Evolutionary conservation across 2,888 invertebrate species (phyloP).

Genomic region (Pharmacophagus antenor): DNA sequence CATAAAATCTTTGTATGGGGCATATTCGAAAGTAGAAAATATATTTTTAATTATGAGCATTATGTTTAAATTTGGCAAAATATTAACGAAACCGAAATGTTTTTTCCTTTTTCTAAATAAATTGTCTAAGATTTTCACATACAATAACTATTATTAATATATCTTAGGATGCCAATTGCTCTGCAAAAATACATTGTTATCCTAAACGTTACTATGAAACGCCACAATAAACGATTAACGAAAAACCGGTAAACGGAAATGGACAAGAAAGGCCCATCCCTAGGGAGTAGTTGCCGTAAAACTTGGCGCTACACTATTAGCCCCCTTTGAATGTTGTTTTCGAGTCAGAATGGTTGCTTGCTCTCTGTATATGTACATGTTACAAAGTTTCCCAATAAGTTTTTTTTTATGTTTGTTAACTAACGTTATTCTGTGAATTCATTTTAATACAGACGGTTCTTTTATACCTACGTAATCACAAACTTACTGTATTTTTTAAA

Average conservation of each 20-base stretch:
- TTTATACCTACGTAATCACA: too few relatives aligned
- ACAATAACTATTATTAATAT: neutral
- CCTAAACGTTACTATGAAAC: conserved; percentile 16
- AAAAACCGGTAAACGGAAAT: conserved; percentile 45
- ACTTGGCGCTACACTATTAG: conserved; percentile 47
- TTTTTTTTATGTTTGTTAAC: conserved; percentile 24
- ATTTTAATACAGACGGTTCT: neutral
- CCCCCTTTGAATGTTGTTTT: conserved; percentile 37
- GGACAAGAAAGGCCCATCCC: conserved; percentile 40
- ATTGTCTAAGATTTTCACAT: neutral
- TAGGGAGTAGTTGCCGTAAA: conserved; percentile 45
- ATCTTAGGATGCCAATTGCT: neutral
- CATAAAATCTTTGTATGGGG: neutral
- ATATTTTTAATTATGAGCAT: neutral
- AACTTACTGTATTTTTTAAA: too few relatives aligned
- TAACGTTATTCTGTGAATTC: conserved; percentile 1
- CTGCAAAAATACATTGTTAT: neutral
- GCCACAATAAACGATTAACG: conserved; percentile 50
- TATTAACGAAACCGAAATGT: neutral
- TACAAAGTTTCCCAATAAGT: conserved; percentile 30
- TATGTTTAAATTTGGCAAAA: too few relatives aligned
- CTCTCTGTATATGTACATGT: conserved; percentile 37
- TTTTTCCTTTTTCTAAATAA: neutral
- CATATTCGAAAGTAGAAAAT: neutral
- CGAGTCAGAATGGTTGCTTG: conserved; percentile 30